Base-by-base conservation (phyloP, 2,888 invertebrate genomes). In the Steinernema carpocapsae region DNA sequence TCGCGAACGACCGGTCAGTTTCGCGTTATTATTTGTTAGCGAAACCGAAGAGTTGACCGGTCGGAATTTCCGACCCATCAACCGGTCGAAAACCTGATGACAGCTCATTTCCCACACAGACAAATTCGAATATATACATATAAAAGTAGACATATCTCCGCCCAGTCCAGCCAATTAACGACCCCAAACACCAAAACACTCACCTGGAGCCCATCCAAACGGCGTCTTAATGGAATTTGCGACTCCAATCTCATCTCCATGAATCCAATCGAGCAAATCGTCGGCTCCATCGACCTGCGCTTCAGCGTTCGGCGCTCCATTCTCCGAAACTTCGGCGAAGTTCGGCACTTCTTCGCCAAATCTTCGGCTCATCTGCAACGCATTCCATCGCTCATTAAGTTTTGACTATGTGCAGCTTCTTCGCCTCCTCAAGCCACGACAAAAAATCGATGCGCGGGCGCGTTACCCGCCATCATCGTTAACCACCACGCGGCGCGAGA, bases 261-360 rank as follows among this genome's bases (percentile, higher is more conserved):
- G 51, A 46, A 81, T 77, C 81, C 81, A 81, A n/a, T 37, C 29
- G 1, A 78, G 29, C 10, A 79, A 19, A 24, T 72, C 75, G 1
- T 46, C 46, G 24, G n/a, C 70, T 22, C n/a, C 46, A n/a, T 74
- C 64, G 4, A 43, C 10, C 37, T 37, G 37, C 37, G 26, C 46
- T 22, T 74, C 64, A 4, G 48, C 37, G 4, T 3, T 10, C 37
- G 10, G 37, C 37, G 37, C 45, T 12, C 24, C 24, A 14, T 24
- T 32, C 37, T 37, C 37, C 24, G 17, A 26, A 22, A 51, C 74
- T 6, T 26, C 22, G 1, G 22, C 51, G 4, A 76, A 29, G 0
- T 76, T 76, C 19, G 81, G 81, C 52, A 81, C 72, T 52, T 76
- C 73, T 70, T 81, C 81, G 19, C 76, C 81, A 74, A 81, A 81